Base-by-base conservation (phyloP, 1,140 invertebrate species). In the Sarcophaga peregrina region DNA sequence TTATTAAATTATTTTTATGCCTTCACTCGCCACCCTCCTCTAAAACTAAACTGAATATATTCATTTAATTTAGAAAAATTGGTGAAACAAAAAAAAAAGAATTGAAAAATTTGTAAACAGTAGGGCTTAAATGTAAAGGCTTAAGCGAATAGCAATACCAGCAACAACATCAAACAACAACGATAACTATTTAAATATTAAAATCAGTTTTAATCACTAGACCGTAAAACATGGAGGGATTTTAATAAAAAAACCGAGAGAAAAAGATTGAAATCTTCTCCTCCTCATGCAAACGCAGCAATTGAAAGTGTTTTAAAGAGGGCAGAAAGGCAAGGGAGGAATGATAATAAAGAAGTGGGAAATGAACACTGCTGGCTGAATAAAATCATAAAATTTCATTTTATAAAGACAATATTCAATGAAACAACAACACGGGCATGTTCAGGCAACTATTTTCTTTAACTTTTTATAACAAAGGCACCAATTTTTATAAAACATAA, bases 181-280 rank as follows among this genome's bases (percentile, higher is more conserved):
- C n/a, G 20, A 68, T 9, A 68, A 68, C n/a, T 58, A 58, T 17
- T 68, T 68, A 68, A 68, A 68, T 68, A 68, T 68, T 68, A 68
- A 68, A 68, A 68, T 68, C 62, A 68, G 62, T 68, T 68, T 17
- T 68, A 68, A 68, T 68, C 62, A 68, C 62, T 68, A 68, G 17
- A 68, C 58, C 62, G 17, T 68, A 68, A 68, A 68, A 68, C 17
- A 68, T 68, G 17, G 17, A 17, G 25, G 25, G 62, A 68, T 68
- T 68, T 68, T 68, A 20, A 17, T 25, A 20, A 17, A 68, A 37
- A 37, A 37, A 37, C 25, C 1, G 4, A 37, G 25, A 37, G 25
- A 37, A n/a, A 68, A 68, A 68, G 62, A 68, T 68, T 68, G 17
- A 68, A 68, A 68, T 68, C 62, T 20, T 6, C 17, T 25, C 4